Conservation (phyloP, 2,113 vertebrate species). For the Formicarius rufipectus region DNA sequence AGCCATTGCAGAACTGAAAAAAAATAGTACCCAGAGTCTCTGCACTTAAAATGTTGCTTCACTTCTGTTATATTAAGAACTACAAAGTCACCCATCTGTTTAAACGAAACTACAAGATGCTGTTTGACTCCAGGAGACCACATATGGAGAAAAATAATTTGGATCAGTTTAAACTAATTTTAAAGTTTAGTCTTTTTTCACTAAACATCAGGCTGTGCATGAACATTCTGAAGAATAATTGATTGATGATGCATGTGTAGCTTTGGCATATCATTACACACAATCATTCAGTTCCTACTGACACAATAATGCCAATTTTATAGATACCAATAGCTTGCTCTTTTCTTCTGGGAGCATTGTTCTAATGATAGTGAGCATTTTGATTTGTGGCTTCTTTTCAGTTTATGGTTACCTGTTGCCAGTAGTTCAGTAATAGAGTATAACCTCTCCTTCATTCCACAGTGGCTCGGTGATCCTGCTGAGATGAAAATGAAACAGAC, state of each 20-base stretch:
- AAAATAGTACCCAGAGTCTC: neutral
- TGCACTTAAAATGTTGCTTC: neutral
- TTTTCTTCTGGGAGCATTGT: neutral
- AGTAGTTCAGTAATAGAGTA: neutral
- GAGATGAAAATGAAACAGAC: neutral
- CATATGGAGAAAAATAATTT: neutral
- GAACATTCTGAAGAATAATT: neutral
- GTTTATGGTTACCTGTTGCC: neutral
- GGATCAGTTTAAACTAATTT: neutral
- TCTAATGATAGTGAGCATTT: neutral
- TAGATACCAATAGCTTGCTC: neutral
- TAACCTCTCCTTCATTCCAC: neutral
- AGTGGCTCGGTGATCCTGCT: accelerated
- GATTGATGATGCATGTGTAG: neutral
- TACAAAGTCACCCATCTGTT: neutral
- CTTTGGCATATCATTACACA: neutral
- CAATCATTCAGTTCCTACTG: neutral
- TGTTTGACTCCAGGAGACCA: neutral
- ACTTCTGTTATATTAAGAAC: neutral
- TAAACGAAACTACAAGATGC: neutral
- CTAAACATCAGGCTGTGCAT: neutral
- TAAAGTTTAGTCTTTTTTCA: neutral
- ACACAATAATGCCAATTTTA: neutral
- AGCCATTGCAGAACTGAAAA: neutral
- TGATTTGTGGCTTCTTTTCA: neutral